Conservation (phyloP, 2,888 invertebrate species). For the Homarus gammarus region DNA sequence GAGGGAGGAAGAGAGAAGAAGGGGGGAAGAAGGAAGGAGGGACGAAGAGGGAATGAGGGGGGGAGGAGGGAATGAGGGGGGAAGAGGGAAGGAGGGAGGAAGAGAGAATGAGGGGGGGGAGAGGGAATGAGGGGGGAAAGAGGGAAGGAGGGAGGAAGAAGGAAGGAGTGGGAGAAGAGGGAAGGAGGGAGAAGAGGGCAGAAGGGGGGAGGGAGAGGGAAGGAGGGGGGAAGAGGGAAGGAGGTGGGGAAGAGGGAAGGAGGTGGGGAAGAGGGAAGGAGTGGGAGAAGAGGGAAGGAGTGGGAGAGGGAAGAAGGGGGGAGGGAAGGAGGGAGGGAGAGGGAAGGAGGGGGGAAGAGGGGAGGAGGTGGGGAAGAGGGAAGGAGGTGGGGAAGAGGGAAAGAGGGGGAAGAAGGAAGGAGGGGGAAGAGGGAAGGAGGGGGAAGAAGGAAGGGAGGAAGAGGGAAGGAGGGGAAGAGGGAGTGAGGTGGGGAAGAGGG, state of each 20-base stretch:
- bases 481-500: background rate
- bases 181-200: background rate
- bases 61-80: background rate
- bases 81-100: background rate
- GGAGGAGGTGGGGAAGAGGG: conserved; percentile 3
- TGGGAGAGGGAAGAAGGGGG: background rate
- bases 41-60: background rate
- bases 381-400: background rate
- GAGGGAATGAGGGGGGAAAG: background rate
- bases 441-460: background rate
- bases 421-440: background rate
- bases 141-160: background rate
- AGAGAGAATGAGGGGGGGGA: background rate
- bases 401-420: background rate
- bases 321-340: background rate
- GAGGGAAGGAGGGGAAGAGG: background rate
- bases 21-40: background rate
- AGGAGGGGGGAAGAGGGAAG: background rate
- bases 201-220: background rate
- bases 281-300: background rate
- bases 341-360: background rate
- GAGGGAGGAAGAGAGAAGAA: too few species aligned
- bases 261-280: too few species aligned
- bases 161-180: background rate
- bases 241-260: too few species aligned